Evolutionary conservation across 2,797 vertebrate species (phyloP).

Genomic region (Prunella strophiata): DNA sequence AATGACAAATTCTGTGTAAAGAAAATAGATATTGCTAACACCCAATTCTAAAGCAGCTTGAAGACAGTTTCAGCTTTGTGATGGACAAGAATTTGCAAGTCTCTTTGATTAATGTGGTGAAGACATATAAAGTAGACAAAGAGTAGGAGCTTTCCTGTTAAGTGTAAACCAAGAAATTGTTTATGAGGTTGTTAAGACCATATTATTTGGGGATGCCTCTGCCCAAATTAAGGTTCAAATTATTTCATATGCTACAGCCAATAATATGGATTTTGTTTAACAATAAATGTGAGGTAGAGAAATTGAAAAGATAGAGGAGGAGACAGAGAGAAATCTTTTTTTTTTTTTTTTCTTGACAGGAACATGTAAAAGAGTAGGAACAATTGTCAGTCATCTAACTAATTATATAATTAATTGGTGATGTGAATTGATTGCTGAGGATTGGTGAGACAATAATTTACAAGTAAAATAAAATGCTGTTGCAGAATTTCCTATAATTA

Average conservation of each 20-base stretch:
- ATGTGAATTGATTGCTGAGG: background rate
- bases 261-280: background rate
- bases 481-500: background rate
- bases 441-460: background rate
- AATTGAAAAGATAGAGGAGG: background rate
- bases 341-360: background rate
- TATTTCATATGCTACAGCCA: background rate
- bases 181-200: background rate
- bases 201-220: background rate
- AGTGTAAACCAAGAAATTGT: background rate
- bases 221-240: background rate
- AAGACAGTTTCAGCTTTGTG: background rate
- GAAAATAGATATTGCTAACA: background rate
- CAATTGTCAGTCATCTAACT: background rate
- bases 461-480: background rate
- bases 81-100: background rate
- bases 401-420: background rate
- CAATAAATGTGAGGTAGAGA: background rate
- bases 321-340: background rate
- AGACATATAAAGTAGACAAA: background rate
- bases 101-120: background rate
- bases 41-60: background rate
- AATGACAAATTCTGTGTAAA: background rate
- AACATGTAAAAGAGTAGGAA: background rate
- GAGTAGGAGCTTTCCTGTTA: background rate